A percentile compares a stretch with the other conserved stretches of the same genome.
Evolutionary conservation across 2,797 vertebrate species (phyloP).

Genomic region (Onychomys torridus): DNA sequence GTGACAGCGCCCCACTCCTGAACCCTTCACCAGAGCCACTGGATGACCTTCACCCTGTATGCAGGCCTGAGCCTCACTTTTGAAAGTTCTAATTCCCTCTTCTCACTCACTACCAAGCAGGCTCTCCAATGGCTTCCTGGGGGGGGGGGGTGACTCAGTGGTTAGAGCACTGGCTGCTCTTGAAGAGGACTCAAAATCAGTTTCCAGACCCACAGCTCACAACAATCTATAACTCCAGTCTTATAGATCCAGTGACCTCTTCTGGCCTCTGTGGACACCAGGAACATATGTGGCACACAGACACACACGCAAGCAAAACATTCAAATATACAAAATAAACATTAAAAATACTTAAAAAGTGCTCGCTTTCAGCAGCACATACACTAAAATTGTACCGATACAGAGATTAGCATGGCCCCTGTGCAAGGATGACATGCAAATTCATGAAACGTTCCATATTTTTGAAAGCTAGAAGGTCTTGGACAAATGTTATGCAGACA

Average conservation of each 20-base stretch:
- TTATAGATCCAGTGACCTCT: no score
- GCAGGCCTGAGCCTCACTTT: not conserved
- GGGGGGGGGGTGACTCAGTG: not conserved
- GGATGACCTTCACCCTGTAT: not conserved
- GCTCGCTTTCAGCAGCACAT: no score
- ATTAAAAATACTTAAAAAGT: not conserved
- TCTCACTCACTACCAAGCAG: not conserved
- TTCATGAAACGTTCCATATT: no score
- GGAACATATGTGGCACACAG: not conserved
- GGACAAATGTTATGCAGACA: no score
- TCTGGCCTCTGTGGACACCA: not conserved
- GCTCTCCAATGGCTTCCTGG: not conserved
- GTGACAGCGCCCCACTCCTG: rapidly evolving
- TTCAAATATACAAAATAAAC: not conserved
- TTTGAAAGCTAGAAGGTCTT: no score
- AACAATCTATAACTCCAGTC: no score
- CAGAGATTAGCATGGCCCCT: no score
- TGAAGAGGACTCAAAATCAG: not conserved
- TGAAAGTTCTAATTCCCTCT: not conserved
- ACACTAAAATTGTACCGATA: no score
- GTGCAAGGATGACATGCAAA: no score
- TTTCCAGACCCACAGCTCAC: not conserved
- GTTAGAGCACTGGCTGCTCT: no score
- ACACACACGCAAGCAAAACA: not conserved
- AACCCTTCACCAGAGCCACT: not conserved